Percentiles rank a stretch among this genome's conserved stretches.
These are phyloP conservation scores for Gnathonemus echidnorhynchus DNA, from an alignment of 2,113 vertebrate genomes.

Conservation along the genomic window DNA sequence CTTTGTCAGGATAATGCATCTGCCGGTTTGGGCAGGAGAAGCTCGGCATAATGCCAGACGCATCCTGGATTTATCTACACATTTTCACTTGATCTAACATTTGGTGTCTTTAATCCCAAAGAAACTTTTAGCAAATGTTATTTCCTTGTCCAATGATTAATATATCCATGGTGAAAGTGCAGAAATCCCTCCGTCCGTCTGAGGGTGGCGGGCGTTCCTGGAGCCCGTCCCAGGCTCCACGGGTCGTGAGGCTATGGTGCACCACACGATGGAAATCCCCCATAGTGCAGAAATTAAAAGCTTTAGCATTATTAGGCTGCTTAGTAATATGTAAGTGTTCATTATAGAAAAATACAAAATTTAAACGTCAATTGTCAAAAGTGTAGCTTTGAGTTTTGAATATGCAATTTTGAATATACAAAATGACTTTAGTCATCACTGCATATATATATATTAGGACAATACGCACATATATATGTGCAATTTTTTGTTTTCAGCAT, in stretches of 20 bases:
- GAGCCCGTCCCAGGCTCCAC: background rate
- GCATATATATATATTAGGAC: background rate
- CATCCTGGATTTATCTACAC: background rate
- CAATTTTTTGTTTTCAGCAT: background rate
- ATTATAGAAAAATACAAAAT: background rate
- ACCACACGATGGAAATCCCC: background rate
- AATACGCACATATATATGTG: background rate
- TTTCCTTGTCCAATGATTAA: background rate
- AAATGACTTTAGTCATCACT: background rate
- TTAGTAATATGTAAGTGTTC: background rate
- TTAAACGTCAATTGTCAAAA: background rate
- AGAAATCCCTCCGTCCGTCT: background rate
- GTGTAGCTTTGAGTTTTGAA: background rate
- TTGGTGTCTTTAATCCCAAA: background rate
- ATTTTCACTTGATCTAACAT: background rate
- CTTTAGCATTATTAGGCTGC: background rate
- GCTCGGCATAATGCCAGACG: background rate
- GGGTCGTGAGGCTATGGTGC: background rate
- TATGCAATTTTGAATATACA: background rate
- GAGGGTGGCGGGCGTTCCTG: background rate
- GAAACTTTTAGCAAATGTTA: background rate
- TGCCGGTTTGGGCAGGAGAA: constrained; percentile 16
- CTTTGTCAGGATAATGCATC: constrained; percentile 53
- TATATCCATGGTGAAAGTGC: background rate
- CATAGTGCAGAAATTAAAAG: background rate